phyloP scores from a whole-genome alignment of 2,888 invertebrate species.

The Anthrax anthrax region DNA sequence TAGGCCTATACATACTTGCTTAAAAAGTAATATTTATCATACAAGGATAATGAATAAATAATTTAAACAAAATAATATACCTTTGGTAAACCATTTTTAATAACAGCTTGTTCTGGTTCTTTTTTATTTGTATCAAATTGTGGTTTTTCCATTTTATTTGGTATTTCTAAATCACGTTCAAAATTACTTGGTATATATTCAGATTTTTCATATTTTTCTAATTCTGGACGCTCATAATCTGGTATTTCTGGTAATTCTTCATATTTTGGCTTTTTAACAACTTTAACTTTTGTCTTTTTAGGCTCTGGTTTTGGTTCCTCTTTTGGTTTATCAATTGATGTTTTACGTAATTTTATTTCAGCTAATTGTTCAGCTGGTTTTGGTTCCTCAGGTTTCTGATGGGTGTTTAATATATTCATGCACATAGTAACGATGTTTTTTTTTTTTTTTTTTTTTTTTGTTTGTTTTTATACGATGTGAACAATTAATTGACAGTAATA shows the following conservation, averaged over 20 bases:
- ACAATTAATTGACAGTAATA: too few species aligned
- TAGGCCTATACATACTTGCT: too few species aligned
- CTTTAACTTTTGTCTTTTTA: slow-evolving; percentile 19
- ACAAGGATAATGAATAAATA: too few species aligned
- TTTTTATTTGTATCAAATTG: slow-evolving; percentile 19
- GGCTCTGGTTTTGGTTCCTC: slow-evolving; percentile 26
- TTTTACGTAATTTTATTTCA: slow-evolving; percentile 29
- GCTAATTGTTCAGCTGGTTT: slow-evolving; percentile 21
- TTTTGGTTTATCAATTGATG: slow-evolving; percentile 20
- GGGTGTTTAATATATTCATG: neutral
- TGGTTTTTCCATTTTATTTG: slow-evolving; percentile 29
- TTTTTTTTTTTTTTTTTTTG: slow-evolving; percentile 5
- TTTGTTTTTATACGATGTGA: too few species aligned
- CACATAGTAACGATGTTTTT: too few species aligned
- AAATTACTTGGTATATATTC: slow-evolving; percentile 37
- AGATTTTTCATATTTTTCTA: slow-evolving; percentile 52
- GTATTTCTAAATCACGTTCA: slow-evolving; percentile 25
- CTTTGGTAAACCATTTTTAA: slow-evolving; percentile 29
- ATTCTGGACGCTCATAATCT: slow-evolving; percentile 61
- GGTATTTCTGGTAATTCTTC: slow-evolving; percentile 48
- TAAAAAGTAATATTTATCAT: too few species aligned
- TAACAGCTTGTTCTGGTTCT: slow-evolving; percentile 17
- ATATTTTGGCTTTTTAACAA: slow-evolving; percentile 35
- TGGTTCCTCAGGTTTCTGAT: slow-evolving; percentile 24
- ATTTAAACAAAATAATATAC: slow-evolving; percentile 17